These are phyloP conservation scores for Calliopsis andreniformis DNA, from an alignment of 1,140 invertebrate species.

Conservation along the genomic window DNA sequence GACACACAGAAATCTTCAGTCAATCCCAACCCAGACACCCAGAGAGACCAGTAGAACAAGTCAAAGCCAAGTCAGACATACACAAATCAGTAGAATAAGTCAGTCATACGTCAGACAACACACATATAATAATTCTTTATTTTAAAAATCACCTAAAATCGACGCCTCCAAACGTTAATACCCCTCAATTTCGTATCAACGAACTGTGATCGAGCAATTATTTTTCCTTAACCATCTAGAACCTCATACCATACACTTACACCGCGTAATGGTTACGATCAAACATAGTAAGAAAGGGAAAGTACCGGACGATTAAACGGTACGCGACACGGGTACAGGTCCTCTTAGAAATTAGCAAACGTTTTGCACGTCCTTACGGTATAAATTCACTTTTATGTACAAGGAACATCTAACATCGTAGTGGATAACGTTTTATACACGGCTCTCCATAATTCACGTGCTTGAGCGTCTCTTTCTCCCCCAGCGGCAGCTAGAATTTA, in stretches of 20 bases:
- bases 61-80: too few species aligned
- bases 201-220: conserved; percentile 21
- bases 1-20: too few species aligned
- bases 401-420: conserved; percentile 79
- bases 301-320: conserved; percentile 57
- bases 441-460: conserved; percentile 65
- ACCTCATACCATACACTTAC: conserved; percentile 20
- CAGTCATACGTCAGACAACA: too few species aligned
- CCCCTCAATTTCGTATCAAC: too few species aligned
- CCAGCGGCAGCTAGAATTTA: conserved; percentile 64
- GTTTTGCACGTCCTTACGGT: conserved; percentile 67
- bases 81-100: too few species aligned
- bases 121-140: too few species aligned
- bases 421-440: conserved; percentile 74
- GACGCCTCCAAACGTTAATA: too few species aligned
- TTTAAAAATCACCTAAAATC: too few species aligned
- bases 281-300: conserved; percentile 1
- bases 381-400: conserved; percentile 77
- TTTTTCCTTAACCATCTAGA: conserved; percentile 10
- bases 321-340: conserved; percentile 58
- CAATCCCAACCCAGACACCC: too few species aligned
- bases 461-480: conserved; percentile 60
- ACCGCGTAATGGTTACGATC: conserved; percentile 25
- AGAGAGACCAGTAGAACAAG: too few species aligned
- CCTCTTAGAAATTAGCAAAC: conserved; percentile 69